phyloP scores from a whole-genome alignment of 2,113 vertebrate species.

The Dipodomys spectabilis region DNA sequence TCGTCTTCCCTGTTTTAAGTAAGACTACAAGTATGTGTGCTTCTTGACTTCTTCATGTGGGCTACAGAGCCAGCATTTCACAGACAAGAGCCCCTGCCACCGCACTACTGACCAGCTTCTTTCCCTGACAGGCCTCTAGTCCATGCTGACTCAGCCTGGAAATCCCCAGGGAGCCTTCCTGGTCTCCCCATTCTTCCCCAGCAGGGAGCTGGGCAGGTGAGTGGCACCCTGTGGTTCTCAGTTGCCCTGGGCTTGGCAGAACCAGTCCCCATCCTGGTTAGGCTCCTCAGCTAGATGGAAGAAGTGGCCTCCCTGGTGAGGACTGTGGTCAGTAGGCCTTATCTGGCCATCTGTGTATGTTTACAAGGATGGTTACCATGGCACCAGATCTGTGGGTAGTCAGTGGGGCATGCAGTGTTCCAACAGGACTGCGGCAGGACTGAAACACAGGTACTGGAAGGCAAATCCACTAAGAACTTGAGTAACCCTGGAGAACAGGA shows the following conservation, averaged over 20 bases:
- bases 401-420: background rate
- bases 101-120: background rate
- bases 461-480: background rate
- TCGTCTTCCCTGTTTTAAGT: background rate
- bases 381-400: background rate
- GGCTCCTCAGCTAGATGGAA: fast-evolving
- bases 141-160: background rate
- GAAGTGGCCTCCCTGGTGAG: background rate
- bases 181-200: background rate
- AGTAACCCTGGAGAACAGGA: background rate
- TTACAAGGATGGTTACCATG: background rate
- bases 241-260: background rate
- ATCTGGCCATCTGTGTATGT: background rate
- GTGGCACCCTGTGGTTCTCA: background rate
- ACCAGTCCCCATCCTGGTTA: no score
- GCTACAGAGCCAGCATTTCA: background rate
- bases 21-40: background rate
- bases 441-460: background rate
- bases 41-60: background rate
- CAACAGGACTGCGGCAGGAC: background rate
- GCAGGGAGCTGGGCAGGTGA: background rate
- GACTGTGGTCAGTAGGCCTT: background rate
- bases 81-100: background rate
- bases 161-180: background rate
- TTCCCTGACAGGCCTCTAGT: background rate